Base-by-base conservation (phyloP, 2,888 invertebrate species). In the Protodeltote pygarga region DNA sequence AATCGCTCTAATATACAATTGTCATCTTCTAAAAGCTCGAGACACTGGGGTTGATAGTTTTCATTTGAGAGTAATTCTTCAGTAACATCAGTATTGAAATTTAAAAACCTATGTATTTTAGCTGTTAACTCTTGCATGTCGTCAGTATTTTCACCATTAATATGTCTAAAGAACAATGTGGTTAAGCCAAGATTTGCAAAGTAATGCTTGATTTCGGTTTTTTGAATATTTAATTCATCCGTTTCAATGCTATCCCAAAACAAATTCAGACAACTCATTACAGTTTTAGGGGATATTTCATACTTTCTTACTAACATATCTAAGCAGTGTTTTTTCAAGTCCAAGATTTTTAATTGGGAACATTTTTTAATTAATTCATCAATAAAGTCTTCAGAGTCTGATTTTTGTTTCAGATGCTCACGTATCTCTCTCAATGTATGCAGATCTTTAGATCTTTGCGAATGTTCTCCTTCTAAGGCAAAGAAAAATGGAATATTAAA, bases 401-500 rank as follows among this genome's bases (percentile, higher is more conserved):
- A 90, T 34, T 94, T 93, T 72, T n/a, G n/a, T n/a, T 94, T 95
- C 9, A 97, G 81, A 52, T 93, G 92, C 24, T 94, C 94, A 50
- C 95, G 94, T 15, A 97, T 83, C 64, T 96, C 95, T 74, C 97
- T 95, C 49, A 98, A 92, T 29, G 97, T 90, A 85, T 98, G 97
- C 39, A 98, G 93, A 83, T 98, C 98, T 65, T 97, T 94, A 0
- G 97, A 96, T 70, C 96, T 94, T 69, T 96, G 95, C 46, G 97
- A 97, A 83, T 97, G 97, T 77, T 96, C 96, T 65, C 96, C 97
- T 79, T 96, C 96, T 24, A 98, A 90, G 0, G 97, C 96, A 81
- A 96, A 96, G 84, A 98, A 98, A 82, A 98, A 99, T 14, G 99
- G 99, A 68, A 98, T 95, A 52, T 93, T 90, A 54, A 98, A 94